These are phyloP conservation scores for Rhyacophila brunnea DNA, from an alignment of 1,140 invertebrate genomes.

Conservation along the genomic window DNA sequence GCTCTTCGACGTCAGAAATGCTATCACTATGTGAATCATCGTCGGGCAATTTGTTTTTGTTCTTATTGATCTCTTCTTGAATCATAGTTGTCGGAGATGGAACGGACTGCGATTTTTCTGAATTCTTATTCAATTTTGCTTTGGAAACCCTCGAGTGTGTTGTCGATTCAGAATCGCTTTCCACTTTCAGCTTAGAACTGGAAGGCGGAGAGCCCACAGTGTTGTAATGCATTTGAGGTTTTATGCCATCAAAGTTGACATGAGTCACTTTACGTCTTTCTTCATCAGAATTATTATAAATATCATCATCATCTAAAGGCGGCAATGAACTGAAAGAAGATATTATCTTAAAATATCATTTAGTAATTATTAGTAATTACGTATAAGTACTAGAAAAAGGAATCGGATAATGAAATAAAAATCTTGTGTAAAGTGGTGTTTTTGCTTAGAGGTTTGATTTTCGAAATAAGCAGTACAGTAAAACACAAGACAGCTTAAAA, in stretches of 20 bases:
- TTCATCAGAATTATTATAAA: not conserved
- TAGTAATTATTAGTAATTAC: too few relatives aligned
- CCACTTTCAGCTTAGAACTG: too few relatives aligned
- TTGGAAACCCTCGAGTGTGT: too few relatives aligned
- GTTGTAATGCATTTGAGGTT: constrained; percentile 11
- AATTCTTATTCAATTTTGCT: not conserved
- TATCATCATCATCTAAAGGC: constrained; percentile 10
- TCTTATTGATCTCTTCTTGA: not conserved
- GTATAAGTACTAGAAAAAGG: too few relatives aligned
- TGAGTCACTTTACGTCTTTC: constrained; percentile 3
- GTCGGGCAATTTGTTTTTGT: not conserved
- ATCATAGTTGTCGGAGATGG: not conserved
- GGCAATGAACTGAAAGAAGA: constrained; percentile 14
- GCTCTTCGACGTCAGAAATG: constrained; percentile 10
- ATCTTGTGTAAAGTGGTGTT: too few relatives aligned
- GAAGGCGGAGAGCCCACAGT: not conserved
- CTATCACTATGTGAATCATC: constrained; percentile 11
- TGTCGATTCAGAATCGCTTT: too few relatives aligned
- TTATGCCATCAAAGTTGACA: constrained; percentile 28
- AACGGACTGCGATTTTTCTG: not conserved
- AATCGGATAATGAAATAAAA: too few relatives aligned
- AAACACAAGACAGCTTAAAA: too few relatives aligned
- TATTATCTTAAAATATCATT: not conserved
- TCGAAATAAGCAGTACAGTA: too few relatives aligned
- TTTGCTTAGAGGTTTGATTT: too few relatives aligned